phyloP scores from a whole-genome alignment of 1,140 invertebrate genomes.

The Caerostris extrusa region DNA sequence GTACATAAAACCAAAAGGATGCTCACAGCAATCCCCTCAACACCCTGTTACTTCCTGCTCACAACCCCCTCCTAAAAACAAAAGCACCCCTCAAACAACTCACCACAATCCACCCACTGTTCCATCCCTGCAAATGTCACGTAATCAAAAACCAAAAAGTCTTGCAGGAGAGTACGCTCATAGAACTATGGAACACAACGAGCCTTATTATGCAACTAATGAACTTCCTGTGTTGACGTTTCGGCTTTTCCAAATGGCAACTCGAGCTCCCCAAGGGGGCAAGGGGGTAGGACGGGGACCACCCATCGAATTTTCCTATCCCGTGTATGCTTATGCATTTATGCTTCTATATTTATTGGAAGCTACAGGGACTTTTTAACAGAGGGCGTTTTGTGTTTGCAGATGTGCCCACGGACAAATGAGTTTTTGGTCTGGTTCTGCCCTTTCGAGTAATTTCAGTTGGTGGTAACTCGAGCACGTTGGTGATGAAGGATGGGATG shows the following conservation, averaged over 20 bases:
- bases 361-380: not conserved
- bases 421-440: not conserved
- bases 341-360: slow-evolving; percentile 27
- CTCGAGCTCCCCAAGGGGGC: slow-evolving; percentile 3
- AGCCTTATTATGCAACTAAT: slow-evolving; percentile 64
- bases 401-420: slow-evolving; percentile 49
- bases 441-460: not conserved
- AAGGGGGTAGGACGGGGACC: not conserved
- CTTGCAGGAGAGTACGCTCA: not conserved
- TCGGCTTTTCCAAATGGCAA: slow-evolving; percentile 50
- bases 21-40: not conserved
- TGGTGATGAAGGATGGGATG: not conserved
- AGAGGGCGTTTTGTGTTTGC: slow-evolving; percentile 48
- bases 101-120: slow-evolving; percentile 33
- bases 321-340: slow-evolving; percentile 52
- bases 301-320: slow-evolving; percentile 49
- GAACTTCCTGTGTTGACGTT: slow-evolving; percentile 72
- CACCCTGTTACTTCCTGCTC: not conserved
- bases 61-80: slow-evolving; percentile 27
- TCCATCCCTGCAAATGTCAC: not conserved
- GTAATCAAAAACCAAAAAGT: not conserved
- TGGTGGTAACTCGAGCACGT: slow-evolving; percentile 7
- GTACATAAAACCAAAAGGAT: not conserved
- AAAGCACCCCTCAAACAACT: slow-evolving; percentile 26
- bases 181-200: not conserved